Evolutionary conservation across 2,888 invertebrate species (phyloP), one percentile per base, ranked within the genome.

Genomic region (Cynaeus angustus): DNA sequence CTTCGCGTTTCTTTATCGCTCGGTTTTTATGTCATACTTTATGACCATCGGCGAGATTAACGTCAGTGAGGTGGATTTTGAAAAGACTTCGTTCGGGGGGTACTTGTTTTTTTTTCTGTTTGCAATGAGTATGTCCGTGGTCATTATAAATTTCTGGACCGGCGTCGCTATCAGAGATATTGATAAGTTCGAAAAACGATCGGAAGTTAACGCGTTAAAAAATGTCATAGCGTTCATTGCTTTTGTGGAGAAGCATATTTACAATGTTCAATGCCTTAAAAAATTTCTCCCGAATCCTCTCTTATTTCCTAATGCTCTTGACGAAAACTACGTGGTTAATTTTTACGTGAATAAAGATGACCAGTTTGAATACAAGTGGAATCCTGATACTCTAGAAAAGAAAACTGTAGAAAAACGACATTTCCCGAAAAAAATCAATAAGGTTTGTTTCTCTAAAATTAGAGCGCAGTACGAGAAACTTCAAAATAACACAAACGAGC

Each of bases 141-240:
- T 43, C 10, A 26, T 58, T 6, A 58, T 43, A 8, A 58, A 43
- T 12, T 58, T 58, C 26, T 58, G 56, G 56, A 38, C 43, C 4
- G 56, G 56, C 1, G 56, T 58, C 0, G 56, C 56, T 1, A 41
- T 58, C 9, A 41, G 41, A 12, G 43, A 38, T 12, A 58, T 58
- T 26, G 56, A 41, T 30, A 58, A 38, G n/a, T 33, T 58, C 14
- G 56, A 58, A 43, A 16, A 43, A 12, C 9, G 37, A 10, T 58
- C 56, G 4, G 43, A 58, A 58, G 56, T 58, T 9, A 58, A 43
- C 10, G 38, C 56, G 6, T 16, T 58, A 13, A 58, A 43, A 10
- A 38, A 43, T 21, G 26, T 43, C 4, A 37, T 58, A 4, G 41
- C 37, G 9, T 58, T 58, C 16, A 10, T 58, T 12, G n/a, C 12